Base-by-base conservation (phyloP, 2,797 vertebrate genomes). In the Characodon lateralis region DNA sequence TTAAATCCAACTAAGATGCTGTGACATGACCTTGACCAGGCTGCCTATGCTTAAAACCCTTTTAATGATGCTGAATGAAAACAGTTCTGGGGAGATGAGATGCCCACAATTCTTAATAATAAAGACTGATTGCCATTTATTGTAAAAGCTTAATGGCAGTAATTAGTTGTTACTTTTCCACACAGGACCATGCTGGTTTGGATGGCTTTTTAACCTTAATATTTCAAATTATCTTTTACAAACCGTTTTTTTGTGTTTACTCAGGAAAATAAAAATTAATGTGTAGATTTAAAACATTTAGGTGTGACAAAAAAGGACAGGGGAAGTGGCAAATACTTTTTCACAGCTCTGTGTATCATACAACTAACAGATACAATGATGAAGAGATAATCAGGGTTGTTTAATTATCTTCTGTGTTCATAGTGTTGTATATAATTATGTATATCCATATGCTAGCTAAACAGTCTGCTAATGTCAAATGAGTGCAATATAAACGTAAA, bases 401-500 rank as follows among this genome's bases (percentile, higher is more conserved):
- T 18, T 51, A 51, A 16, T 51, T 51, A 51, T 16, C 13, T 14
- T 51, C 3, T 16, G 61, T 20, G 28, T 35, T 35, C 20, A 43
- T 24, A 39, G 24, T 24, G 22, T 10, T 41, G 20, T 4, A 66
- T 41, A 66, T 41, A 10, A 41, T 41, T 24, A 66, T 13, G 39
- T 66, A 14, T 75, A 74, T 72, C 69, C 79, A 46, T 2, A 35
- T 71, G 48, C 26, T 43, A 84, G 80, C 84, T 78, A 61, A 76
- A 50, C 71, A 46, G 71, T 83, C 72, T 48, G 70, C 68, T 73
- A 72, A 76, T 81, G 78, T 91, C 82, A 78, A 88, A 83, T 4
- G 78, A 72, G 53, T 65, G 74, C 68, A 87, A 76, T 22, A 48
- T 77, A 79, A 88, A 87, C 76, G 84, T 74, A 78, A 35, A 78